Percentiles rank a stretch among this genome's conserved stretches.
Conservation (phyloP, 2,888 invertebrate species). For the Aricia artaxerxes region DNA sequence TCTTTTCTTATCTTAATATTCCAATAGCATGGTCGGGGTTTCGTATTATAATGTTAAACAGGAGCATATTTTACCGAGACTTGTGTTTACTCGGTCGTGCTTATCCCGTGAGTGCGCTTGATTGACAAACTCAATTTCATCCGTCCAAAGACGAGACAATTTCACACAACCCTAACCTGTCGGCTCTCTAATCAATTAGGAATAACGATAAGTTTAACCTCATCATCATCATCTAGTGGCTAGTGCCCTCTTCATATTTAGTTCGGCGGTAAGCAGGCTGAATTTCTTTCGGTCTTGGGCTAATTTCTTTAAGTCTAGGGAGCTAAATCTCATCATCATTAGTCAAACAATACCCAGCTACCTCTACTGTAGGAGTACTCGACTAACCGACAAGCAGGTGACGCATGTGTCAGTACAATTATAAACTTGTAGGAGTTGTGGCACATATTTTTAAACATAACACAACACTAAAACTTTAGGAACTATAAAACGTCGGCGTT, state of each 20-base stretch:
- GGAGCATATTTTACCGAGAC: background rate
- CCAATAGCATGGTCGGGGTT: constrained; percentile 21
- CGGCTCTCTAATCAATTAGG: background rate
- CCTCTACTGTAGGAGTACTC: background rate
- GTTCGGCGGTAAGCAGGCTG: too few relatives aligned
- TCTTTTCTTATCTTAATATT: constrained; percentile 30
- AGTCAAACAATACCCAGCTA: background rate
- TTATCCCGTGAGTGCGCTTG: constrained; percentile 4
- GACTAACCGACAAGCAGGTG: background rate
- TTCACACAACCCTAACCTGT: background rate
- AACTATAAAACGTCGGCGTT: background rate
- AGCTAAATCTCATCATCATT: too few relatives aligned
- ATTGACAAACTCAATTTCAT: constrained; percentile 11
- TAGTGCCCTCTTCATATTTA: too few relatives aligned
- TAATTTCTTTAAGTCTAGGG: too few relatives aligned
- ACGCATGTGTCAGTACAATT: background rate
- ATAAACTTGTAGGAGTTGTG: too few relatives aligned
- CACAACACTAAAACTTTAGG: background rate
- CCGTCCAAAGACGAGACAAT: background rate
- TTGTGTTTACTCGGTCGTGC: background rate
- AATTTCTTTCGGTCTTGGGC: too few relatives aligned
- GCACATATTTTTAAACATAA: too few relatives aligned
- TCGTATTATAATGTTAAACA: constrained; percentile 14
- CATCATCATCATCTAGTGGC: background rate
- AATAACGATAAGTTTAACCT: background rate